Base-by-base conservation (phyloP, 2,113 vertebrate genomes). In the Lophura nycthemera region DNA sequence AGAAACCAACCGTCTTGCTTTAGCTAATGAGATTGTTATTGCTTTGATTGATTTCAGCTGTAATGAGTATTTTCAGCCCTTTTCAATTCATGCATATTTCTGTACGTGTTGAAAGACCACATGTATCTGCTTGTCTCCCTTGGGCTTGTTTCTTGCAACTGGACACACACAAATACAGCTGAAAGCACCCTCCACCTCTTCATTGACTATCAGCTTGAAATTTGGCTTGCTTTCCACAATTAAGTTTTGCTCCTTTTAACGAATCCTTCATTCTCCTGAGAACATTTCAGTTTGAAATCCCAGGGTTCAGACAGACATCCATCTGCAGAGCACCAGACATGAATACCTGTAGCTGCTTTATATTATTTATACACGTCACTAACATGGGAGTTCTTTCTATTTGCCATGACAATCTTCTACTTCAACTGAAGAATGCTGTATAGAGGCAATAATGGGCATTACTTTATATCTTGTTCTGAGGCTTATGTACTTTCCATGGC, bases 341-440 rank as follows among this genome's bases (percentile, higher is more conserved):
- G 43, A 21, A 42, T 71, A 30, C 36, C 11, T 15, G 29, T 0
- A 0, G 36, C 56, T 77, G 27, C 0, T 67, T 83, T 64, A 13
- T 69, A 2, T 60, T 19, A 61, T 78, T 84, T 81, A 14, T 54
- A 22, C 70, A 34, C 1, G 1, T 14, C 71, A 42, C 0, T 30
- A 38, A 30, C 27, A 50, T 7, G 34, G 20, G 13, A 83, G 21
- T 9, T 30, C 30, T 61, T 70, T 54, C 56, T 22, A 32, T 77
- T 69, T 40, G 30, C 67, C 1, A 1, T 22, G 75, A 92, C 42
- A 42, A 70, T 56, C 38, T 80, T 60, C 5, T 52, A 13, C 9
- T 30, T 66, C 79, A 88, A 57, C 61, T 76, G 75, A 78, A 77
- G 50, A 71, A 20, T 8, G 16, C 29, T 78, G 34, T 50, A 40